phyloP scores from a whole-genome alignment of 2,888 invertebrate species.

The Barypeithes pellucidus region DNA sequence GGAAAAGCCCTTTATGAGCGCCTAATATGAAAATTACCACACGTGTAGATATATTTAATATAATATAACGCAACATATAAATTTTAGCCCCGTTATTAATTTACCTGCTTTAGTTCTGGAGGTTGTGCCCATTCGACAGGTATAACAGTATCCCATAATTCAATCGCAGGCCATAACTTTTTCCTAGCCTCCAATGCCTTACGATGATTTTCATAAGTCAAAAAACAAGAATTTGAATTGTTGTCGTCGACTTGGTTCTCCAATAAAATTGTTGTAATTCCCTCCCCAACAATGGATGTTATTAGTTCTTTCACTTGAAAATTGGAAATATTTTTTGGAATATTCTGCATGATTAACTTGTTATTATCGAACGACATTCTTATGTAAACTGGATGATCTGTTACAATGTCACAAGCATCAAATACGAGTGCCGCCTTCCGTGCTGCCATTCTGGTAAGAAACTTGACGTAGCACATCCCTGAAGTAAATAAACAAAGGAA shows the following conservation, averaged over 20 bases:
- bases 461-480: constrained; percentile 77
- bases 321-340: constrained; percentile 47
- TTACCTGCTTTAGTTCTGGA: constrained; percentile 21
- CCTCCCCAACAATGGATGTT: constrained; percentile 48
- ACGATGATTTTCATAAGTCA: constrained; percentile 58
- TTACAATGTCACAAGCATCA: constrained; percentile 79
- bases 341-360: constrained; percentile 77
- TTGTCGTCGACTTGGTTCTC: neutral
- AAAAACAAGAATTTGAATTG: constrained; percentile 44
- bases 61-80: too few species aligned
- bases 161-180: constrained; percentile 54
- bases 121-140: constrained; percentile 59
- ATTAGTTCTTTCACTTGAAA: neutral
- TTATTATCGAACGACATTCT: constrained; percentile 86
- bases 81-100: neutral
- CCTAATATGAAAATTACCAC: too few species aligned
- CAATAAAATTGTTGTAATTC: constrained; percentile 37
- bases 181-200: constrained; percentile 58
- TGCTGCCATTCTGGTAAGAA: constrained; percentile 74
- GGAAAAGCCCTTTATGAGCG: too few species aligned
- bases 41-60: too few species aligned
- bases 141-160: constrained; percentile 49
- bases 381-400: constrained; percentile 79
- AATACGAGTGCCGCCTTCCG: constrained; percentile 76
- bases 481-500: constrained; percentile 69